Evolutionary conservation across 2,797 vertebrate species (phyloP).

Genomic region (Myotis findleyi): DNA sequence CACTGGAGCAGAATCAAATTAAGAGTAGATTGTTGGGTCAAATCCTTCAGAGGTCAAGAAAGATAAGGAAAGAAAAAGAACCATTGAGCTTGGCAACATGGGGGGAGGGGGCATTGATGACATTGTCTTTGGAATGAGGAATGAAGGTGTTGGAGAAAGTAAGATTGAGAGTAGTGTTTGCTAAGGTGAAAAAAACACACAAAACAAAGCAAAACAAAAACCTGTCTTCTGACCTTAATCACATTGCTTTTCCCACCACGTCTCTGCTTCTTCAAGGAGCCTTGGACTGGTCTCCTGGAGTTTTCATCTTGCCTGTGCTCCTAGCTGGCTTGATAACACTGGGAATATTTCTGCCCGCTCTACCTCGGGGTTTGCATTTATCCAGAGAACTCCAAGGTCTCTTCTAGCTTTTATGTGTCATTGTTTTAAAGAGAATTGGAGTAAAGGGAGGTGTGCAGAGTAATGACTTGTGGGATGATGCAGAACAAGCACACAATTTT

Average conservation of each 20-base stretch:
- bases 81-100: not conserved
- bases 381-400: not conserved
- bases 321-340: not conserved
- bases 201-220: no score
- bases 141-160: not conserved
- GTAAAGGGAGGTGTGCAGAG: not conserved
- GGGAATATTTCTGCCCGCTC: not conserved
- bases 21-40: not conserved
- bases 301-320: not conserved
- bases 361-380: not conserved
- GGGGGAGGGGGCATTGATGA: not conserved
- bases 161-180: not conserved
- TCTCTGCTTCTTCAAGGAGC: not conserved
- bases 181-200: not conserved
- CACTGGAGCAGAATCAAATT: not conserved
- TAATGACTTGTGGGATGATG: not conserved
- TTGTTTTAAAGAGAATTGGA: not conserved
- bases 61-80: not conserved
- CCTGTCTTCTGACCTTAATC: not conserved
- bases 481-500: not conserved
- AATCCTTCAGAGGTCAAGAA: not conserved
- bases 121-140: not conserved
- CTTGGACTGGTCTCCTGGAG: not conserved
- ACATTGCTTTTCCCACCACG: not conserved
- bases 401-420: not conserved